Conservation (phyloP, 2,797 vertebrate species). For the Megaceryle alcyon region DNA sequence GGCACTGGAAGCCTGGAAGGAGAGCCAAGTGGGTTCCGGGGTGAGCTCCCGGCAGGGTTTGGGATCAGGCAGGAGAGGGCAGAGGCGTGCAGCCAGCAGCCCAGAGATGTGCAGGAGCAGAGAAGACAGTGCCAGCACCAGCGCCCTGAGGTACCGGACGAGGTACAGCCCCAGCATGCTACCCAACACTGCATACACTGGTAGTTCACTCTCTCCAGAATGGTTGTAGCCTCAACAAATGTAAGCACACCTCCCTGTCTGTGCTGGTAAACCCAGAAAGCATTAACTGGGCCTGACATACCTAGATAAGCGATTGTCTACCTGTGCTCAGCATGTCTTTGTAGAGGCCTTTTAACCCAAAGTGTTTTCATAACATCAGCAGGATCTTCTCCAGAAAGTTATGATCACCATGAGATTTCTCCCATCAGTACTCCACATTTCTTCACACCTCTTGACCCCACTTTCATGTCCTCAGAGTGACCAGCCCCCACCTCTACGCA, state of each 20-base stretch:
- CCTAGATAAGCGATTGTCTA: not conserved
- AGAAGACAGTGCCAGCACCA: not conserved
- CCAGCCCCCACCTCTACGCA: fast-evolving
- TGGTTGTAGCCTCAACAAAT: not conserved
- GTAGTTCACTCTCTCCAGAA: not conserved
- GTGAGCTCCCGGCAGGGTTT: not conserved
- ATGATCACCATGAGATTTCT: not conserved
- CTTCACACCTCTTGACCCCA: too few species aligned
- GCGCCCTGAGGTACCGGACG: not conserved
- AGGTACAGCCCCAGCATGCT: fast-evolving
- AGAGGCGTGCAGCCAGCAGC: not conserved
- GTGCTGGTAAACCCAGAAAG: not conserved
- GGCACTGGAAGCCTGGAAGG: fast-evolving
- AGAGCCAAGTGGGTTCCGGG: fast-evolving
- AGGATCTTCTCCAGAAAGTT: not conserved
- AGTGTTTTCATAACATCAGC: not conserved
- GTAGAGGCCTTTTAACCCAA: not conserved
- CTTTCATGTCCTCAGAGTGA: fast-evolving
- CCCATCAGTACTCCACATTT: not conserved
- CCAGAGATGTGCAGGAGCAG: not conserved
- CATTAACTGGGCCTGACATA: not conserved
- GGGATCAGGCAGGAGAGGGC: not conserved
- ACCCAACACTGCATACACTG: fast-evolving
- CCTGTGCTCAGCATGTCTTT: not conserved
- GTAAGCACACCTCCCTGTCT: not conserved